Evolutionary conservation across 1,140 invertebrate genomes (phyloP), one percentile per base, ranked within the genome.

Genomic region (Euschistus heros): DNA sequence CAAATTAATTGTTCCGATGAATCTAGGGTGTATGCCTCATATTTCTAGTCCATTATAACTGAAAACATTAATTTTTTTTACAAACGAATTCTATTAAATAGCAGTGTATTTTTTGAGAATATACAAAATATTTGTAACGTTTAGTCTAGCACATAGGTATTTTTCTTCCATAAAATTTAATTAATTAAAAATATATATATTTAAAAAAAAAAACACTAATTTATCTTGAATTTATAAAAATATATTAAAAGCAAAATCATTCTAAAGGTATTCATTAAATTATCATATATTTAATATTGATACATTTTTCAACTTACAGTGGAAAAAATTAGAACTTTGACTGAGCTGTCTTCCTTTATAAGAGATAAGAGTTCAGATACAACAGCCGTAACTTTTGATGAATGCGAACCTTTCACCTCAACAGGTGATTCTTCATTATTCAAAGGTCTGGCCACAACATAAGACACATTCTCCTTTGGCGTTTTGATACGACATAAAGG

Each of bases 301-400:
- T 27, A 6, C 4, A 22, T 17, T 18, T 7, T 27, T 15, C 0
- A 18, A 70, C 70, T 76, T 74, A 82, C 81, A 24, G 81, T 80
- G 0, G 88, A 89, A 73, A 91, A 91, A 10, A 91, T 79, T 0
- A 91, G 70, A 14, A 84, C 75, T 77, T 91, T 91, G 2, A 83
- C 82, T 55, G 75, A 72, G 2, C 79, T 76, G 62, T 86, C 80
- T 15, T 80, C 68, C 14, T 75, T 70, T 64, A 76, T 76, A 7
- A 91, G 81, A 47, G 80, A 73, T 0, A 85, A 60, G 33, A 89
- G 70, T 55, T 80, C 75, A 60, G 78, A 72, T 3, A 89, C 77
- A 52, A 91, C 79, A n/a, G 77, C 82, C 64, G 84, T 78, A 7
- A 91, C 81, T 80, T 91, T 91, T 2, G 84, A 85, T 0, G 88